These are phyloP conservation scores for Malurus splendens DNA, from an alignment of 2,797 vertebrate species.

Conservation along the genomic window DNA sequence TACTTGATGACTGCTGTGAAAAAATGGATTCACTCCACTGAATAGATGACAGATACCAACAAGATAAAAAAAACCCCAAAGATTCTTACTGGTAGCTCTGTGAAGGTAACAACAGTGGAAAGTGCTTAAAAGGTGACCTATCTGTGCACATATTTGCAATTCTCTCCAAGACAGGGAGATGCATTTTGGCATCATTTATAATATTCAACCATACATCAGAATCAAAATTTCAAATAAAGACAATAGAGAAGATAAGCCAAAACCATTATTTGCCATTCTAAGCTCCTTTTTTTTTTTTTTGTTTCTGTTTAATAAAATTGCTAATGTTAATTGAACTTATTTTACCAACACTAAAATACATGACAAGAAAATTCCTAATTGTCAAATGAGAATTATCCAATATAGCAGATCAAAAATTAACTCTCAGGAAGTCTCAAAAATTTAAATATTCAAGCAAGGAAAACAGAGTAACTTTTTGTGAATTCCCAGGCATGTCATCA, in stretches of 20 bases:
- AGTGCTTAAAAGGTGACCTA: neutral
- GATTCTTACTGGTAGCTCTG: neutral
- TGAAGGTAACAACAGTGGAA: neutral
- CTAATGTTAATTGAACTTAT: neutral
- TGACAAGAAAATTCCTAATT: neutral
- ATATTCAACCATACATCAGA: neutral
- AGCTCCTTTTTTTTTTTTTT: neutral
- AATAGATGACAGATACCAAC: conserved; percentile 7
- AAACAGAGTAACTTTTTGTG: neutral
- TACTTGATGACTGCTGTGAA: neutral
- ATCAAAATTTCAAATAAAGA: neutral
- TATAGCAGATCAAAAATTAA: neutral
- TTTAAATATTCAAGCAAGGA: neutral
- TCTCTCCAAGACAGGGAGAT: neutral
- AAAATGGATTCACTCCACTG: conserved; percentile 30
- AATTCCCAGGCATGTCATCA: neutral
- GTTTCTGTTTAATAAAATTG: neutral
- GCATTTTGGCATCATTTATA: neutral
- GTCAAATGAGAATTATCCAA: neutral
- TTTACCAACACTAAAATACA: neutral
- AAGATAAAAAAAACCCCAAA: neutral
- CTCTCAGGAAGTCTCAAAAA: neutral
- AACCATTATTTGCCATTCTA: neutral
- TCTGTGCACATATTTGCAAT: neutral
- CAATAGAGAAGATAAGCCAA: neutral